phyloP scores from a whole-genome alignment of 1,140 invertebrate species.

The Araneus ventricosus region DNA sequence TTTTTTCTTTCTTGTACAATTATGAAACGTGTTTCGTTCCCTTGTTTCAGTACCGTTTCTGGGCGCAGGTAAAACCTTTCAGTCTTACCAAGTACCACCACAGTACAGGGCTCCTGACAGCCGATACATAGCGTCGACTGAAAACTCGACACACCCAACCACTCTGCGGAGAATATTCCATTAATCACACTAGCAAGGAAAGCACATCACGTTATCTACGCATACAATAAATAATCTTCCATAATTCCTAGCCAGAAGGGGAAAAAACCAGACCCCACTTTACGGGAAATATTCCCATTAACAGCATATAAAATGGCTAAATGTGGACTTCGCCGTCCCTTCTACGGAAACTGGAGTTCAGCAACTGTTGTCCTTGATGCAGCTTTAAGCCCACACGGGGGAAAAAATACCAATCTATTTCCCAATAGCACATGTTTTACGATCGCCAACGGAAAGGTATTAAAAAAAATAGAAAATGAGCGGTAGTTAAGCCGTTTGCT shows the following conservation, averaged over 20 bases:
- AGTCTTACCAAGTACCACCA: conserved; percentile 19
- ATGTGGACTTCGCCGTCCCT: neutral
- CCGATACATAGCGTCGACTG: neutral
- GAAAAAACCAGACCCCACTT: conserved; percentile 35
- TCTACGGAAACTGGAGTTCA: conserved; percentile 21
- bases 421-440: conserved; percentile 6
- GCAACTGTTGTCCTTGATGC: conserved; percentile 10
- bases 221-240: conserved; percentile 70
- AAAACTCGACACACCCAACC: conserved; percentile 62
- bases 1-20: conserved; percentile 9
- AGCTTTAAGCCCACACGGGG: neutral
- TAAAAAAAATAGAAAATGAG: conserved; percentile 27
- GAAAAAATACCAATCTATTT: neutral
- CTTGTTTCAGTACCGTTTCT: conserved; percentile 16
- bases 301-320: conserved; percentile 53
- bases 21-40: conserved; percentile 8
- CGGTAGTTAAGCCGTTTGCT: neutral
- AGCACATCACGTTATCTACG: conserved; percentile 67
- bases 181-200: conserved; percentile 63
- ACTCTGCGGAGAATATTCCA: conserved; percentile 39
- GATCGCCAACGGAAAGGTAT: conserved; percentile 22
- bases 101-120: conserved; percentile 27
- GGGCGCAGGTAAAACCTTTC: neutral
- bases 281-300: conserved; percentile 27
- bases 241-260: conserved; percentile 30